Percentiles rank a stretch among this genome's conserved stretches.
These are phyloP conservation scores for Sinentomon sp. DNA, from an alignment of 2,888 invertebrate genomes.

Conservation along the genomic window DNA sequence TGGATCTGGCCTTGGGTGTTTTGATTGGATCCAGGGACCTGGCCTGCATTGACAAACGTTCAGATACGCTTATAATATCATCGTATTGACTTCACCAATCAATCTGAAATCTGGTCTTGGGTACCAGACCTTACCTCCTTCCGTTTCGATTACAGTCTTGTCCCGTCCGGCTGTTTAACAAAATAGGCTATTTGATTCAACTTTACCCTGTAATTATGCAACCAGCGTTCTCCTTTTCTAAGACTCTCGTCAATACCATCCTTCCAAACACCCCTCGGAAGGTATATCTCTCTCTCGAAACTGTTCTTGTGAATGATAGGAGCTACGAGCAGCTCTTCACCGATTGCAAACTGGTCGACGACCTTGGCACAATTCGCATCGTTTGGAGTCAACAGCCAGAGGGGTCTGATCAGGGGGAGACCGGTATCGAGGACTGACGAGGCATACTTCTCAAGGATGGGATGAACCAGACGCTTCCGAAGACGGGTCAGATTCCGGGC, in stretches of 20 bases:
- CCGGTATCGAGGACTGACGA: slow-evolving; percentile 42
- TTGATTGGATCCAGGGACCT: too few species aligned
- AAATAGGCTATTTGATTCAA: slow-evolving; percentile 55
- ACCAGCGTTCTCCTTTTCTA: slow-evolving; percentile 66
- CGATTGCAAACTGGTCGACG: slow-evolving; percentile 63
- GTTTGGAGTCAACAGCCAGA: slow-evolving; percentile 64
- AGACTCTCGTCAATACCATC: slow-evolving; percentile 66
- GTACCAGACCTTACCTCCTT: too few species aligned
- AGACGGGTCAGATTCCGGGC: slow-evolving; percentile 42
- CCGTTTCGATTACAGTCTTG: too few species aligned
- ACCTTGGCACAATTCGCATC: slow-evolving; percentile 48
- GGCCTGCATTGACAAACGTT: too few species aligned
- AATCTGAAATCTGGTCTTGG: too few species aligned
- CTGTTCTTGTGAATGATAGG: slow-evolving; percentile 44
- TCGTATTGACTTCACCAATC: too few species aligned
- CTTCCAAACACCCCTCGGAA: slow-evolving; percentile 75
- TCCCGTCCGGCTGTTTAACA: slow-evolving; percentile 55
- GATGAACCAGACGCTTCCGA: slow-evolving; percentile 31
- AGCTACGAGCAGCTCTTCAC: slow-evolving; percentile 68
- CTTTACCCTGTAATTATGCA: slow-evolving; percentile 57
- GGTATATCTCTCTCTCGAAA: slow-evolving; percentile 45
- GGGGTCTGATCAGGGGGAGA: slow-evolving; percentile 51
- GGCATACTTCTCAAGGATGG: slow-evolving; percentile 43
- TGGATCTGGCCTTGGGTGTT: too few species aligned
- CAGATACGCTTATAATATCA: too few species aligned